Percentiles rank a stretch among this genome's conserved stretches.
Conservation (phyloP, 2,888 invertebrate genomes). For the Rhagium mordax region DNA sequence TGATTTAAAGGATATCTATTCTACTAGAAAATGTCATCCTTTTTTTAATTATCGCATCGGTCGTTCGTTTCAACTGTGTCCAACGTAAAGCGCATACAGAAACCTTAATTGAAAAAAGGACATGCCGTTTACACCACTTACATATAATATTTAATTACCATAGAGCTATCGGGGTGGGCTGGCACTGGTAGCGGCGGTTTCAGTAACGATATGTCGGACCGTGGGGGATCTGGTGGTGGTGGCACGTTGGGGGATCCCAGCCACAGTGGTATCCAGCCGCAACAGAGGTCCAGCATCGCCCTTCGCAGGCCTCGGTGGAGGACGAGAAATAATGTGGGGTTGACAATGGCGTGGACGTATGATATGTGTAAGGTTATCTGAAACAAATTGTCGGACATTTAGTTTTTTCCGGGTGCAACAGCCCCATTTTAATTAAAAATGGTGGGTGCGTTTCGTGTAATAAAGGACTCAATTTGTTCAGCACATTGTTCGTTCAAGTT, state of each 20-base stretch:
- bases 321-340: slow-evolving; percentile 85
- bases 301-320: slow-evolving; percentile 83
- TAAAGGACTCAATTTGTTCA: neutral
- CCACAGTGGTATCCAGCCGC: slow-evolving; percentile 74
- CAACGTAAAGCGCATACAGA: neutral
- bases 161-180: slow-evolving; percentile 71
- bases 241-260: slow-evolving; percentile 71
- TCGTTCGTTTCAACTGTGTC: neutral
- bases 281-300: slow-evolving; percentile 82
- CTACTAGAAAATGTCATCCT: neutral
- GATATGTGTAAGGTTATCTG: slow-evolving; percentile 91
- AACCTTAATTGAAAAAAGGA: slow-evolving; percentile 37
- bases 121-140: slow-evolving; percentile 69
- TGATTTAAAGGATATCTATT: too few species aligned
- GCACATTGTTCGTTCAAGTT: neutral
- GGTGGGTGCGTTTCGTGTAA: neutral
- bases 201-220: slow-evolving; percentile 74
- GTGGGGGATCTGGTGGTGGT: slow-evolving; percentile 75
- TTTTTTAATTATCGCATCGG: neutral
- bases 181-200: slow-evolving; percentile 75
- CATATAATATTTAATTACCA: slow-evolving; percentile 74
- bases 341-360: slow-evolving; percentile 89
- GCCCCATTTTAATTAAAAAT: neutral
- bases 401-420: neutral
- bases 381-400: slow-evolving; percentile 58